Evolutionary conservation across 1,140 invertebrate species (phyloP).

Genomic region (Druon quercuslanigerum): DNA sequence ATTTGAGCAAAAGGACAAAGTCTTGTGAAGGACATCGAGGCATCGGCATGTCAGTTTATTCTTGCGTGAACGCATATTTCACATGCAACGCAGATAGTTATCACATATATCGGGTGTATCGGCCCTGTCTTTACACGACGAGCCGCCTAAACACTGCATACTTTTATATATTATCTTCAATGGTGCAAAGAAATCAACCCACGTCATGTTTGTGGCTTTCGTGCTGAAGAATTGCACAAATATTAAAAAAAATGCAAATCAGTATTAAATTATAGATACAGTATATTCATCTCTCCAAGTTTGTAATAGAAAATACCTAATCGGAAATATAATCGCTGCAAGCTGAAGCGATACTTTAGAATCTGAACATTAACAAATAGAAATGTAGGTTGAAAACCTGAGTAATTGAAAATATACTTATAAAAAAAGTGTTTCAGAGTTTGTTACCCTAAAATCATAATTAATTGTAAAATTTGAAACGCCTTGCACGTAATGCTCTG

Average conservation of each 20-base stretch:
- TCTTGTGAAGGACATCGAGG: slow-evolving; percentile 18
- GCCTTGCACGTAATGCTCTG: background rate
- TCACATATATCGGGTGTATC: slow-evolving; percentile 1
- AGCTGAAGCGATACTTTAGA: background rate
- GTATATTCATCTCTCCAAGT: background rate
- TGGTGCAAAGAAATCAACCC: slow-evolving; percentile 15
- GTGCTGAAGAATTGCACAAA: slow-evolving; percentile 10
- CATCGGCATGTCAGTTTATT: slow-evolving; percentile 21
- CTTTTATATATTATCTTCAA: slow-evolving; percentile 18
- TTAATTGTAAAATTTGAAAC: slow-evolving; percentile 22
- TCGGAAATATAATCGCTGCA: background rate
- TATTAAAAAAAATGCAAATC: background rate
- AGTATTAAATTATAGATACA: background rate
- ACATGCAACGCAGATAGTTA: slow-evolving; percentile 9
- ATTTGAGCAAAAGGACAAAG: slow-evolving; percentile 21
- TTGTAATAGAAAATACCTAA: background rate
- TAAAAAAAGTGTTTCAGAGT: background rate
- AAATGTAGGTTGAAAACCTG: background rate
- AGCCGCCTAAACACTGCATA: slow-evolving; percentile 21
- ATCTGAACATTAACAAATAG: background rate
- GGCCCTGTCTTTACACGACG: slow-evolving; percentile 5
- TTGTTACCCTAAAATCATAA: background rate
- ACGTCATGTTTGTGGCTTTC: slow-evolving; percentile 26
- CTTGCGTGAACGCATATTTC: slow-evolving; percentile 23
- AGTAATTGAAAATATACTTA: background rate